phyloP scores from a whole-genome alignment of 2,797 vertebrate genomes.

The Percopsis omiscomaycus region DNA sequence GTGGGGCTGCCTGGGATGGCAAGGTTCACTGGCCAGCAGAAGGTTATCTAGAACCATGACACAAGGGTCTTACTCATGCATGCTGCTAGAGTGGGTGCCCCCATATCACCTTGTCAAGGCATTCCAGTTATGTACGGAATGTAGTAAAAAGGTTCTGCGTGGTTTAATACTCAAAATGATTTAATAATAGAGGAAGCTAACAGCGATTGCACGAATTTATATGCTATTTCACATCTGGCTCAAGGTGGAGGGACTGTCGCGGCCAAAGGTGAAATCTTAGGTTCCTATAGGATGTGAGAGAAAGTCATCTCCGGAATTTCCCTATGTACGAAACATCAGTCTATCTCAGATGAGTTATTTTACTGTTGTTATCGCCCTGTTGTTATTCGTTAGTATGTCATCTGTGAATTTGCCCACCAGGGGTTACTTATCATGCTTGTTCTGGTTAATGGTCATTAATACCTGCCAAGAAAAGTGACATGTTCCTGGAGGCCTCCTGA shows the following conservation, averaged over 20 bases:
- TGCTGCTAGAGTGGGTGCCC: background rate
- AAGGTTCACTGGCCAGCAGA: constrained; percentile 35
- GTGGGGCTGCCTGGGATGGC: constrained; percentile 61
- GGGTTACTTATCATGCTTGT: no score
- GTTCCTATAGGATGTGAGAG: constrained; percentile 50
- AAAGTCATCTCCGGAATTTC: constrained; percentile 50
- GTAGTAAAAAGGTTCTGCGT: background rate
- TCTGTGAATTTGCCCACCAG: no score
- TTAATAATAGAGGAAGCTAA: constrained; percentile 4
- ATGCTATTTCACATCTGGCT: constrained; percentile 21
- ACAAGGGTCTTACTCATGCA: constrained; percentile 5
- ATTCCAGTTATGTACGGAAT: background rate
- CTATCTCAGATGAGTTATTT: constrained; percentile 46
- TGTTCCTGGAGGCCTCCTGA: background rate
- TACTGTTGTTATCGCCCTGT: constrained; percentile 33
- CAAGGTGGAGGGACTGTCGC: constrained; percentile 10
- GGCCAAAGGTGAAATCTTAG: constrained; percentile 31
- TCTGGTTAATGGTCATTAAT: no score
- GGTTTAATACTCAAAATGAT: background rate
- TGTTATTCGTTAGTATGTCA: no score
- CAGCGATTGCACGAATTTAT: constrained; percentile 22
- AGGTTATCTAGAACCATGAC: constrained; percentile 19
- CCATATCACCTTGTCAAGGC: background rate
- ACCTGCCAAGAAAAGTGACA: no score
- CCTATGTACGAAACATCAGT: constrained; percentile 39